Evolutionary conservation across 2,888 invertebrate genomes (phyloP), one percentile per base, ranked within the genome.

Genomic region (Euclidia mi): DNA sequence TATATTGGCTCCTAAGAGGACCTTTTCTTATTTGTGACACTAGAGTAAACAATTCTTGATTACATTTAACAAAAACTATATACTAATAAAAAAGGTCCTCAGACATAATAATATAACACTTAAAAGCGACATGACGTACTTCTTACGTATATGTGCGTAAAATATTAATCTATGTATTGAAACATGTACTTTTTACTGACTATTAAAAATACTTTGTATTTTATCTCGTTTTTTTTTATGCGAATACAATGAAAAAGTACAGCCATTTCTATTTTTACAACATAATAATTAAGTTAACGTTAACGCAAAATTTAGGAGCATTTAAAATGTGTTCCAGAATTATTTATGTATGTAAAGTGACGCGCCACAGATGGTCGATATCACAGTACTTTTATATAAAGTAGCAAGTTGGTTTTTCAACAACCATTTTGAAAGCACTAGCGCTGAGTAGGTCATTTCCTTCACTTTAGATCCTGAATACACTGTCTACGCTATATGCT

Each of bases 171-270:
- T 46, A n/a, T 62, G 60, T 58, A 66, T 68, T 66, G 65, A 71
- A 68, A 65, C 64, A 65, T 68, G 58, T 64, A 62, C 65, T 64
- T 62, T 69, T 69, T 67, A 69, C 67, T 64, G 62, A 56, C 69
- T 65, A 69, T 72, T 71, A 66, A 45, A 57, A 64, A 40, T 56
- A 51, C 56, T 72, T 69, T 69, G 55, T 55, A 53, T 52, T 63
- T 66, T 63, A 69, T 65, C 63, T 61, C 56, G 55, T 41, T 45
- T 46, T n/a, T 42, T 57, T 47, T 72, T 66, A 65, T 63, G 59
- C 58, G 60, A 62, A 45, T 56, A 50, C 41, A 50, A 56, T 14
- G 14, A 34, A 12, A 34, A 34, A 14, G 34, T 18, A 34, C n/a
- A 10, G n/a, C 18, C 28, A 32, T 41, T 14, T 9, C 14, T 14